These are phyloP conservation scores for Lithosia quadra DNA, from an alignment of 2,888 invertebrate species.

Conservation along the genomic window DNA sequence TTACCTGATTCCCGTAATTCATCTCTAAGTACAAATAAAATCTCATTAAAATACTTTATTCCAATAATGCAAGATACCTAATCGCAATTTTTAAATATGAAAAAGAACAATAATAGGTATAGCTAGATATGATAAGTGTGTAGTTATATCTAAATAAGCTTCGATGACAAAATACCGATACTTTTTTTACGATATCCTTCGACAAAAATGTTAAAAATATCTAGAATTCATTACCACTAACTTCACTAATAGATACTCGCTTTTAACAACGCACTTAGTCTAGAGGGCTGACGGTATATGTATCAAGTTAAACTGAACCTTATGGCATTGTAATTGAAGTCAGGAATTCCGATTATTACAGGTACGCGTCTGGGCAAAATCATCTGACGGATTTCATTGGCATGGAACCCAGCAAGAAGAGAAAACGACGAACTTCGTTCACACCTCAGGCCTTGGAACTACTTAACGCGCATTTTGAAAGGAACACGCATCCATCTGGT, in stretches of 20 bases:
- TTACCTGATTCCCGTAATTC: too few relatives aligned
- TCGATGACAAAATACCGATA: too few relatives aligned
- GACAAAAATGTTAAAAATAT: background rate
- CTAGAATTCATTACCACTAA: background rate
- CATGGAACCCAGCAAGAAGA: slow-evolving; percentile 98
- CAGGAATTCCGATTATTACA: slow-evolving; percentile 77
- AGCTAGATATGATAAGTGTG: too few relatives aligned
- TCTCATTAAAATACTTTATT: too few relatives aligned
- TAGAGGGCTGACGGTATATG: background rate
- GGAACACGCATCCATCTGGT: slow-evolving; percentile 99
- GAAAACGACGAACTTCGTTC: slow-evolving; percentile 98
- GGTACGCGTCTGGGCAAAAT: slow-evolving; percentile 97
- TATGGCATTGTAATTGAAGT: slow-evolving; percentile 35
- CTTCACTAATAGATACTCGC: background rate
- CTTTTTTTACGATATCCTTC: too few relatives aligned
- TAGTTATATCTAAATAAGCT: too few relatives aligned
- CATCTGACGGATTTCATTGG: slow-evolving; percentile 98
- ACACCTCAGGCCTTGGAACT: slow-evolving; percentile 98
- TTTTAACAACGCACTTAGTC: background rate
- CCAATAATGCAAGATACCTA: too few relatives aligned
- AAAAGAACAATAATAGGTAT: too few relatives aligned
- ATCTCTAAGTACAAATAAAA: too few relatives aligned
- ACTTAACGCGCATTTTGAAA: slow-evolving; percentile 97
- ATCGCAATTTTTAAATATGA: too few relatives aligned
- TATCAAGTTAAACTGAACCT: slow-evolving; percentile 25